Evolutionary conservation across 2,888 invertebrate genomes (phyloP), one percentile per base, ranked within the genome.

Genomic region (Spodoptera exigua): DNA sequence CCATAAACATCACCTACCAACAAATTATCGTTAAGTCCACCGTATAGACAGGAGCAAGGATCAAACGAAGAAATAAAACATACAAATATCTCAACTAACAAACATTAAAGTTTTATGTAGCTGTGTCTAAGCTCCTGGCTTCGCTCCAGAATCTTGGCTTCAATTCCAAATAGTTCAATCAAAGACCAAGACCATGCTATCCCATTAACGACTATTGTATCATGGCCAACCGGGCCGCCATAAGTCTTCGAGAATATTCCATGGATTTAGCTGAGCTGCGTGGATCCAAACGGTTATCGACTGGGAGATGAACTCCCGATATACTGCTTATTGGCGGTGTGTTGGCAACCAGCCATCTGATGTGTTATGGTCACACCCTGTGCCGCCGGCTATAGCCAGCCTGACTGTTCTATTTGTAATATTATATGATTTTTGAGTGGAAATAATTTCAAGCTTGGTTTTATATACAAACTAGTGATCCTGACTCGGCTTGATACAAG

Each of bases 231-330:
- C 44, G 34, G 41, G 27, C 1, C 32, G 34, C 17, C 36, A 48
- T 54, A 46, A 51, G 13, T 66, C 72, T 66, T 66, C 12, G 12
- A 3, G 46, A 57, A 55, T 51, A 64, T 57, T 35, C 49, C 34
- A n/a, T 47, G 49, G 53, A 21, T 68, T 45, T 53, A 45, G 27
- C 40, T 16, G 37, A 49, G 14, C 44, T 47, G 45, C 46, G 37
- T 11, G 34, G 52, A 52, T 43, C 43, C 54, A 68, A 68, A 73
- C 73, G 69, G 69, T 60, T 68, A 60, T 68, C 40, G 68, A 61
- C 60, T 61, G 27, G 68, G 49, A 68, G 66, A 66, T 57, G 43
- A 27, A 57, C 53, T 46, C 54, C 54, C 61, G 61, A 61, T 60
- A 67, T 35, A 32, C 17, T 36, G 53, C 32, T 67, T 53, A 58